These are phyloP conservation scores for Pollenia griseotomentosa DNA, from an alignment of 2,888 invertebrate species.

Conservation along the genomic window DNA sequence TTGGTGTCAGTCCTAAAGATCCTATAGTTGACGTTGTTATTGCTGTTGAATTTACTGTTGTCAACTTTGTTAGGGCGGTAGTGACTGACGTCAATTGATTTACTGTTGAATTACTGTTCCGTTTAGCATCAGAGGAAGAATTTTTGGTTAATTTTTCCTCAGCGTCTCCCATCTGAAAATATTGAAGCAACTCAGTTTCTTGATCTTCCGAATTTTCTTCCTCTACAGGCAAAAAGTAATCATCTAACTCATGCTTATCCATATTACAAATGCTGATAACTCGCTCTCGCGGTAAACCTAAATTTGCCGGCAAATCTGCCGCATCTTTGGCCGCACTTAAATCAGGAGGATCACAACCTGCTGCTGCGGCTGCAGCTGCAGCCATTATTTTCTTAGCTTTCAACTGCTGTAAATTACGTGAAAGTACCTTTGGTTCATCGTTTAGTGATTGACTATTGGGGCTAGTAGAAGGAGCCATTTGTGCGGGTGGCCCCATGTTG, in stretches of 20 bases:
- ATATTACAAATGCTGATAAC: conserved; percentile 91
- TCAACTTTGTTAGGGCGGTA: conserved; percentile 63
- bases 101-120: conserved; percentile 80
- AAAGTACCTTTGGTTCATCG: conserved; percentile 83
- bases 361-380: conserved; percentile 44
- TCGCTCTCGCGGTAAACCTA: conserved; percentile 87
- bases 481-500: conserved; percentile 84
- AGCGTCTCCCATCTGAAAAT: conserved; percentile 87
- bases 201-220: conserved; percentile 91
- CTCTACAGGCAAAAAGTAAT: conserved; percentile 87
- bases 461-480: conserved; percentile 76
- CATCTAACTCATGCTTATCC: conserved; percentile 92
- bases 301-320: conserved; percentile 81
- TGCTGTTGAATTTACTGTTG: conserved; percentile 55
- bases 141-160: conserved; percentile 81
- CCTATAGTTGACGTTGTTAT: conserved; percentile 34
- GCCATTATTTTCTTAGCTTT: conserved; percentile 84
- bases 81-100: conserved; percentile 84
- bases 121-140: conserved; percentile 83
- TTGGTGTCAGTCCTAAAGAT: conserved; percentile 34
- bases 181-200: conserved; percentile 93
- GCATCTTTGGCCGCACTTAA: conserved; percentile 75
- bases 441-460: conserved; percentile 77
- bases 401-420: conserved; percentile 85
- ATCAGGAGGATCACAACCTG: conserved; percentile 73